Evolutionary conservation across 2,888 invertebrate genomes (phyloP), one percentile per base, ranked within the genome.

Genomic region (Acanthosoma haemorrhoidale): DNA sequence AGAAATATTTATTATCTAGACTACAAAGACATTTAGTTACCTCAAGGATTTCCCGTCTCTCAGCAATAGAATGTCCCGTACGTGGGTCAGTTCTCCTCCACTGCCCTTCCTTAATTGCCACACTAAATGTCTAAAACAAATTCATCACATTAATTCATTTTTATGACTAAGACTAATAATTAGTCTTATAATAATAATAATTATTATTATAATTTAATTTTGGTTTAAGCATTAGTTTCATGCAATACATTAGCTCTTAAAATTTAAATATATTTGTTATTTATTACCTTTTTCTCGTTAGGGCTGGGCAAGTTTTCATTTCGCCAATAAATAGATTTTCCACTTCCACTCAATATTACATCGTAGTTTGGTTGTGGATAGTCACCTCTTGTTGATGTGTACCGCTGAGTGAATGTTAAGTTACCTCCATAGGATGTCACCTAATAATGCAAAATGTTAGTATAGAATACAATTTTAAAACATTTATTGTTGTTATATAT

Each of bases 401-500:
- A 92, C 70, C 84, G 84, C 76, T 94, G 87, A 0, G 87, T 88
- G 72, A 94, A 86, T 15, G 87, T 86, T 4, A 96, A 79, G 66
- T 84, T 83, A 0, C 96, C 96, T 0, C 95, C 95, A 78, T 96
- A 96, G 0, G 96, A 94, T 70, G 89, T 85, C 6, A 96, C 83
- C 82, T 91, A 75, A 75, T 79, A 21, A 13, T n/a, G n/a, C n/a
- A n/a, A n/a, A n/a, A n/a, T n/a, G n/a, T n/a, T n/a, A n/a, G n/a
- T n/a, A n/a, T n/a, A n/a, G n/a, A n/a, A n/a, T n/a, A n/a, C n/a
- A n/a, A n/a, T n/a, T n/a, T n/a, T n/a, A n/a, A n/a, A n/a, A n/a
- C n/a, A n/a, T n/a, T n/a, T n/a, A n/a, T n/a, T n/a, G n/a, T n/a
- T n/a, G n/a, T n/a, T n/a, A n/a, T n/a, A n/a, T n/a, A n/a, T n/a